Base-by-base conservation (phyloP, 1,140 invertebrate species). In the Chironomus striatipennis region DNA sequence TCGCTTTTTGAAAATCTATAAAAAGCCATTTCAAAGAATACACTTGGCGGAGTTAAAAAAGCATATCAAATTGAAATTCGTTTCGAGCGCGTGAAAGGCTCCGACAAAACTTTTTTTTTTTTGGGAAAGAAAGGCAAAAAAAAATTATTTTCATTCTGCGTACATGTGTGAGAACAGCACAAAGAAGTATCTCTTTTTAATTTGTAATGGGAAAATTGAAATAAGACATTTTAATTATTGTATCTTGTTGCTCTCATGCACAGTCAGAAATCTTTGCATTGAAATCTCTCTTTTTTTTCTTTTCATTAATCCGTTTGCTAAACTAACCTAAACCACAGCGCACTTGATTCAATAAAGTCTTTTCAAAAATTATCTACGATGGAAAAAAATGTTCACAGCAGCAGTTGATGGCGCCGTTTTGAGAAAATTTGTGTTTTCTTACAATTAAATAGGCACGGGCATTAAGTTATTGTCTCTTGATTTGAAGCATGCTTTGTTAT, bases 201-300 rank as follows among this genome's bases (percentile, higher is more conserved):
- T 34, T 34, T 34, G 24, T 34, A 34, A 34, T 34, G 24, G 24
- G 24, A 34, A 34, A 34, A 34, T 34, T n/a, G 47, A 15, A 57
- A 57, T 57, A 57, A 57, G 47, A 57, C 47, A 57, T 57, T 57
- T 57, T 57, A 57, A 57, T 57, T 57, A 57, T 57, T 57, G 47
- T 57, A n/a, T 57, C n/a, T 12, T 57, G 47, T 34, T 34, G 24
- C 24, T 34, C 24, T n/a, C 47, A 57, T 57, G 47, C 47, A 57
- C 47, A 57, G 47, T 57, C 9, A 57, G 47, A 57, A 57, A 57
- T 57, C 47, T 57, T 57, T 57, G 47, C 47, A n/a, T 10, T n/a
- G 12, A 57, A 57, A 57, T 57, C 47, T 57, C 24, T 34, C 24
- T 34, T 34, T 34, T 34, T 2, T 5, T 34, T 34, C 5, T 34